phyloP scores from a whole-genome alignment of 2,113 vertebrate genomes.

The Shinisaurus crocodilurus region DNA sequence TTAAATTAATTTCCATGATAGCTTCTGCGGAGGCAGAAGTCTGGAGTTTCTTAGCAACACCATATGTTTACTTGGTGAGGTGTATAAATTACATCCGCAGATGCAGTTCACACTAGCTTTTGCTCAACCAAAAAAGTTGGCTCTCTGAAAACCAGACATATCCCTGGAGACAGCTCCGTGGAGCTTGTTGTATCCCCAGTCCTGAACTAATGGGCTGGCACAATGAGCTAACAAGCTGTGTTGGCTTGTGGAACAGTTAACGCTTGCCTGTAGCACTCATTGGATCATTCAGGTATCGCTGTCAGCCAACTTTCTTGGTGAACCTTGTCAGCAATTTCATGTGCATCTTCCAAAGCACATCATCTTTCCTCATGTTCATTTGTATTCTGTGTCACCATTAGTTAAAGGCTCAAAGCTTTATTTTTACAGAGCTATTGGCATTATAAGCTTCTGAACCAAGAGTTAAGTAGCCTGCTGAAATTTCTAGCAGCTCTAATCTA shows the following conservation, averaged over 20 bases:
- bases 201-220: constrained; percentile 38
- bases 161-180: constrained; percentile 13
- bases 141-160: constrained; percentile 15
- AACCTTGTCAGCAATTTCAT: constrained; percentile 50
- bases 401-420: constrained; percentile 1
- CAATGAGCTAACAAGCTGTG: constrained; percentile 2
- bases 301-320: constrained; percentile 48
- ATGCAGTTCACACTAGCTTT: background rate
- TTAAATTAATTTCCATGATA: constrained; percentile 8
- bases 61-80: constrained; percentile 7
- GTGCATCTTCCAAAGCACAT: constrained; percentile 36
- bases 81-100: constrained; percentile 13
- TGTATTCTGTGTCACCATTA: fast-evolving
- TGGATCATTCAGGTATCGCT: constrained; percentile 36
- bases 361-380: background rate
- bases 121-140: background rate
- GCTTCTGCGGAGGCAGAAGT: background rate
- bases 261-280: constrained; percentile 37
- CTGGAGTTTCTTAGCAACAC: constrained; percentile 13
- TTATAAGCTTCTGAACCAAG: constrained; percentile 42
- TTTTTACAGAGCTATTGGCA: background rate
- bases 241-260: constrained; percentile 44
- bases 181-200: background rate
- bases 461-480: constrained; percentile 53
- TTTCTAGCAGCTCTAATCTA: constrained; percentile 44